phyloP scores from a whole-genome alignment of 2,888 invertebrate species.

The Melanargia galathea region DNA sequence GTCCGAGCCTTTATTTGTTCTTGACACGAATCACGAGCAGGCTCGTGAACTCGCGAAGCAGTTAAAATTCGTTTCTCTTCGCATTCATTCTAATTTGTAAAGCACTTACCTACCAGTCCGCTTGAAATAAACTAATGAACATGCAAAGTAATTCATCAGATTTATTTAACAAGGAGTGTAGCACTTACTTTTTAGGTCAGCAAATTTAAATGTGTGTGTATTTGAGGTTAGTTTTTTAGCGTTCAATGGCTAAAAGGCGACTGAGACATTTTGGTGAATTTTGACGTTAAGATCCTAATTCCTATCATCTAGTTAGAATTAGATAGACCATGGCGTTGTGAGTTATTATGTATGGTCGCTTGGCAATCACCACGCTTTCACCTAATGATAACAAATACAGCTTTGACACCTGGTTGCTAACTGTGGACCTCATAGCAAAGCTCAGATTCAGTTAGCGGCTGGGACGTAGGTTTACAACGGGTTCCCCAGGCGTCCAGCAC shows the following conservation, averaged over 20 bases:
- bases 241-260: not conserved
- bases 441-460: no score
- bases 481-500: no score
- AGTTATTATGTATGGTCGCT: no score
- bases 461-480: no score
- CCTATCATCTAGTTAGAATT: no score
- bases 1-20: slow-evolving; percentile 66
- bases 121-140: slow-evolving; percentile 19
- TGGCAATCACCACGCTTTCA: no score
- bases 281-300: not conserved
- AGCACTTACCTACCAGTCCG: not conserved
- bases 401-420: no score
- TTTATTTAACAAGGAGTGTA: slow-evolving; percentile 9
- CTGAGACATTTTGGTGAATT: not conserved
- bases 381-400: no score
- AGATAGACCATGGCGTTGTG: no score
- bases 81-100: slow-evolving; percentile 21
- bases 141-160: slow-evolving; percentile 24
- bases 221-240: not conserved
- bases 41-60: slow-evolving; percentile 31
- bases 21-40: slow-evolving; percentile 65
- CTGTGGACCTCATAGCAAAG: no score
- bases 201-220: slow-evolving; percentile 10
- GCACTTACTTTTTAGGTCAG: slow-evolving; percentile 30
- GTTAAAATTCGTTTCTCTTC: slow-evolving; percentile 26